Evolutionary conservation across 2,113 vertebrate genomes (phyloP).

Genomic region (Pangasianodon gigas): DNA sequence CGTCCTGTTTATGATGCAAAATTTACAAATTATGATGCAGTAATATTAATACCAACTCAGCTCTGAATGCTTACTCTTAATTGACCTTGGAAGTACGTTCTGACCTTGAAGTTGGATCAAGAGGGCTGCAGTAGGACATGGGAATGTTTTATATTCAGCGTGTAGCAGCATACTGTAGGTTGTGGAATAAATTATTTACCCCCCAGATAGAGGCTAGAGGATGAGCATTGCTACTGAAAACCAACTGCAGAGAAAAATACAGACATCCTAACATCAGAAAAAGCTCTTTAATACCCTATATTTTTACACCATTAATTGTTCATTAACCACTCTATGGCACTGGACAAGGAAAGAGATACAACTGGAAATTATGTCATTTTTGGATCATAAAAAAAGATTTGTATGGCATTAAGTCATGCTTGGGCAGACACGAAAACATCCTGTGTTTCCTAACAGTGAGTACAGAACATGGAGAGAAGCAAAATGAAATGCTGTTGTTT

Average conservation of each 20-base stretch:
- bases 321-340: neutral
- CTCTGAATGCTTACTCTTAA: conserved; percentile 48
- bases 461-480: conserved; percentile 3
- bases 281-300: conserved; percentile 1
- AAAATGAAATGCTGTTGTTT: neutral
- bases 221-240: conserved; percentile 36
- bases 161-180: conserved; percentile 47
- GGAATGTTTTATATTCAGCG: conserved; percentile 56
- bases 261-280: neutral
- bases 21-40: conserved; percentile 26
- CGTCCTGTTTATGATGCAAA: conserved; percentile 13
- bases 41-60: conserved; percentile 30
- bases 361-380: neutral
- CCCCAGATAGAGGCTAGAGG: conserved; percentile 44
- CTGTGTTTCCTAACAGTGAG: neutral
- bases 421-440: neutral
- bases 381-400: neutral
- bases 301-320: neutral
- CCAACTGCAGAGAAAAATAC: conserved; percentile 30
- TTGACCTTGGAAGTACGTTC: conserved; percentile 58
- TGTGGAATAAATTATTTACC: conserved; percentile 58
- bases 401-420: neutral
- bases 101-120: conserved; percentile 38
- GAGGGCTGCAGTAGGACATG: conserved; percentile 44
- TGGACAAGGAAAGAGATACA: neutral